Evolutionary conservation across 2,113 vertebrate genomes (phyloP).

Genomic region (Ardeotis arabs): DNA sequence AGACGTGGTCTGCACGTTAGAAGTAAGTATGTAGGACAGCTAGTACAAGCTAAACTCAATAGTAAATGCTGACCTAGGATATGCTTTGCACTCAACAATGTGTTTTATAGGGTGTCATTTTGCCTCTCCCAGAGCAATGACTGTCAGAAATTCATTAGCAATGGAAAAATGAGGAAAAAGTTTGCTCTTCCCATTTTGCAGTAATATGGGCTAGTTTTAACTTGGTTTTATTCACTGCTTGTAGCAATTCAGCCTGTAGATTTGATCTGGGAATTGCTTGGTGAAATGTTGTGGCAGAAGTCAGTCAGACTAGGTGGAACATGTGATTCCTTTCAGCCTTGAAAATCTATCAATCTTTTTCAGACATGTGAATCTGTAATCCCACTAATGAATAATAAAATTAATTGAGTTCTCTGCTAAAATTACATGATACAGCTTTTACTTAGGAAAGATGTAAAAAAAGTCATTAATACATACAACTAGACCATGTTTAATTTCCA

Average conservation of each 20-base stretch:
- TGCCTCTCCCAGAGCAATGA: neutral
- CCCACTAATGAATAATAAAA: neutral
- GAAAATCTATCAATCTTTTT: neutral
- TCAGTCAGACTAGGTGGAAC: neutral
- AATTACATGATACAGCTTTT: neutral
- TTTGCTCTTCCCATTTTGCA: neutral
- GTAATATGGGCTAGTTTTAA: neutral
- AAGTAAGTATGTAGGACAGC: neutral
- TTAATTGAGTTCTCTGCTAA: neutral
- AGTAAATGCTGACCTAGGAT: neutral
- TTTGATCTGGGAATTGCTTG: neutral
- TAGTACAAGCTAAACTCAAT: neutral
- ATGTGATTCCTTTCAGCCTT: neutral
- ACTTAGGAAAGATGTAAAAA: neutral
- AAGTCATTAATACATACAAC: neutral
- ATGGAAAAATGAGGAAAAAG: neutral
- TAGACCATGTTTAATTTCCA: neutral
- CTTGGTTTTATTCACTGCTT: neutral
- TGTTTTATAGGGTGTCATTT: neutral
- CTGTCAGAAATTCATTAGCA: neutral
- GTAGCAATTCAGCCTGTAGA: neutral
- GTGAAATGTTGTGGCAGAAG: neutral
- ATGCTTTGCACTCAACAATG: neutral
- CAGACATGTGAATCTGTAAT: neutral
- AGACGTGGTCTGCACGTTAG: neutral